Evolutionary conservation across 2,797 vertebrate genomes (phyloP), one percentile per base, ranked within the genome.

Genomic region (Buceros bicornis): DNA sequence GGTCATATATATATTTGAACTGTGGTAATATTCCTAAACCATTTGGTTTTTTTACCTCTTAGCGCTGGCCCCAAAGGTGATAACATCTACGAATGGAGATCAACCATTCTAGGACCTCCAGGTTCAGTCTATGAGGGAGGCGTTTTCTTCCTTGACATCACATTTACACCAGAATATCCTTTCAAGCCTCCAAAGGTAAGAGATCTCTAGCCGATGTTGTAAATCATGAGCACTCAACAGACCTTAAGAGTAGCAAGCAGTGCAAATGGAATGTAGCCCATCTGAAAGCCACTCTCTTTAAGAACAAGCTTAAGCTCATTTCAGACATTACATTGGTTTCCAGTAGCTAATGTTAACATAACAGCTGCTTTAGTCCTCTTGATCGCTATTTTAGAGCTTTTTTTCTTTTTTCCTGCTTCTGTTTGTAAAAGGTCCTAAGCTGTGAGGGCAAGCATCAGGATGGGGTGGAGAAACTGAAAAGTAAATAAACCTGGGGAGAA

Each of bases 161-260:
- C 99, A 93, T 99, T 99, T 97, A 99, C 99, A 48, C 99, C 99
- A 25, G 99, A 99, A 97, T 99, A 99, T 97, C 99, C 99, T 81
- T 99, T 99, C 98, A 99, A 99, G 97, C 99, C 99, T 97, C 99
- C 99, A 96, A 99, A 99, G 99, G 99, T 99, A 98, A 98, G 97
- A 96, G 76, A 92, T 20, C 21, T 73, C 45, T 80, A 80, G 61
- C 58, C 71, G 64, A n/a, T 1, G 1, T 42, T 29, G 60, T 42
- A 45, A 70, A 40, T 48, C 24, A 28, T 5, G 35, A 83, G 16
- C 1, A 4, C 12, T 61, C 37, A 58, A n/a, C 26, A 53, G 60
- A 61, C 17, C 9, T 8, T 8, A 4, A 4, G 7, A 51, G 11
- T 33, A 76, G 14, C 43, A n/a, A 57, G 70, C 31, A n/a, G 16